Evolutionary conservation across 2,888 invertebrate genomes (phyloP).

Genomic region (Tuberolachnus salignus): DNA sequence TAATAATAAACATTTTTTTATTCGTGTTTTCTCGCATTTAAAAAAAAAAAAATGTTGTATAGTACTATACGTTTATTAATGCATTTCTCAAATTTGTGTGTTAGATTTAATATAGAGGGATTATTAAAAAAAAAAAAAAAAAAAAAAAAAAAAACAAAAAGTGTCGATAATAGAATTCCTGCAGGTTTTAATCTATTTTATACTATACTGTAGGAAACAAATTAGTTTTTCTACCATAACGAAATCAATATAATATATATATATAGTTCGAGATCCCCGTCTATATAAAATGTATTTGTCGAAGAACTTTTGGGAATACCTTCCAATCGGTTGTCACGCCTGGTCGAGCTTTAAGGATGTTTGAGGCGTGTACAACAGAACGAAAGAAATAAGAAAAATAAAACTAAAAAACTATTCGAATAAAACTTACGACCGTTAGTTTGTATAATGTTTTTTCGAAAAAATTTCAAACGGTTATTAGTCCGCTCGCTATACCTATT

Average conservation of each 20-base stretch:
- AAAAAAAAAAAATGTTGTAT: too few relatives aligned
- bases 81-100: not conserved
- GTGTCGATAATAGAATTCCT: not conserved
- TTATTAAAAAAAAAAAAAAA: not conserved
- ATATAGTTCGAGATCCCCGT: slow-evolving; percentile 9
- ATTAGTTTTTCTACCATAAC: not conserved
- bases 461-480: slow-evolving; percentile 21
- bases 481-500: not conserved
- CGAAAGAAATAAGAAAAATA: not conserved
- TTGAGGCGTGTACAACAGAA: slow-evolving; percentile 13
- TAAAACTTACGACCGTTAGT: slow-evolving; percentile 27
- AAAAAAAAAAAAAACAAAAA: not conserved
- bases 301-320: slow-evolving; percentile 41
- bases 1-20: too few relatives aligned
- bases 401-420: slow-evolving; percentile 30
- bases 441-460: slow-evolving; percentile 28
- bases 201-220: not conserved
- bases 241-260: slow-evolving; percentile 1
- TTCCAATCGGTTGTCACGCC: slow-evolving; percentile 38
- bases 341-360: slow-evolving; percentile 34
- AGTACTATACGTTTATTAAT: not conserved
- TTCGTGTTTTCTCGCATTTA: too few relatives aligned
- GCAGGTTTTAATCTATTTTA: not conserved
- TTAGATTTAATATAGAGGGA: not conserved
- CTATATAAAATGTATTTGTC: slow-evolving; percentile 34